phyloP scores from a whole-genome alignment of 2,113 vertebrate species.

The Hippolais icterina region DNA sequence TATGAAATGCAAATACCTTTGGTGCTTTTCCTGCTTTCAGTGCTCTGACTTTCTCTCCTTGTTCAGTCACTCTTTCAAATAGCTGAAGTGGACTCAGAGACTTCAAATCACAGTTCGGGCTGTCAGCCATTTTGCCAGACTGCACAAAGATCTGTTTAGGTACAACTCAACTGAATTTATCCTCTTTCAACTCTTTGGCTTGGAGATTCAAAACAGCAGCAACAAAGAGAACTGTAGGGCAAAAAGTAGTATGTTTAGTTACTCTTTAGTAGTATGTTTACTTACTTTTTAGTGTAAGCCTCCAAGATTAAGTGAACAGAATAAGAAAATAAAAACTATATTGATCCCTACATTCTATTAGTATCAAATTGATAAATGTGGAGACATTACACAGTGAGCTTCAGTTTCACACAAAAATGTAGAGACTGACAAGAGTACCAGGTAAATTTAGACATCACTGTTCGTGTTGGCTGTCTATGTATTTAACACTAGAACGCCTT shows the following conservation, averaged over 20 bases:
- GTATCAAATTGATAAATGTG: neutral
- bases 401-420: neutral
- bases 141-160: neutral
- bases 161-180: neutral
- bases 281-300: neutral
- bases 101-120: slow-evolving; percentile 55
- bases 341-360: neutral
- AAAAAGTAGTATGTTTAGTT: neutral
- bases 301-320: neutral
- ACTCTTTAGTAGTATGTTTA: neutral
- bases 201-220: neutral
- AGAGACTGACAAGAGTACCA: neutral
- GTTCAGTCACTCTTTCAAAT: slow-evolving; percentile 80
- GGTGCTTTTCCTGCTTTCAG: slow-evolving; percentile 85
- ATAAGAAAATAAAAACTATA: neutral
- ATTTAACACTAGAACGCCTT: neutral
- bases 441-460: neutral
- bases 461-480: neutral
- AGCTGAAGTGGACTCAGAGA: slow-evolving; percentile 76
- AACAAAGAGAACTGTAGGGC: neutral
- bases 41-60: slow-evolving; percentile 83
- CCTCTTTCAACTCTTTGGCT: neutral
- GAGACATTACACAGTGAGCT: neutral
- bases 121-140: slow-evolving; percentile 75
- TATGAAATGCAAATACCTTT: slow-evolving; percentile 74